Evolutionary conservation across 2,888 invertebrate species (phyloP), one percentile per base, ranked within the genome.

Genomic region (Agrotis ipsilon): DNA sequence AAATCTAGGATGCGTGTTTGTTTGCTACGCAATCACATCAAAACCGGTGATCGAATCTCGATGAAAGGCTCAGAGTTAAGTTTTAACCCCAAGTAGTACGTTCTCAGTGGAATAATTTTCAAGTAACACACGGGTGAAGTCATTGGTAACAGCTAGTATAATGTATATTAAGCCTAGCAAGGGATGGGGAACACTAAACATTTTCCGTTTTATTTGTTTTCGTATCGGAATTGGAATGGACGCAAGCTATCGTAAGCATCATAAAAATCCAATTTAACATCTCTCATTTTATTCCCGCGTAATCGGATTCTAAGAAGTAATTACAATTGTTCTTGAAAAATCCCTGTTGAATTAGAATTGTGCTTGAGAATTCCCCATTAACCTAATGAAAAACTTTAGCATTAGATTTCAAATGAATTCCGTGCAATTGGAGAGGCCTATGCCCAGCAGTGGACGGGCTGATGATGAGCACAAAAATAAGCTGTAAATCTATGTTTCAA

Each of bases 201-300:
- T 39, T 19, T 58, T 62, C 19, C 14, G 14, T 57, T 49, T 24
- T 2, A 58, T 27, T 51, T 45, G 4, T 39, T 27, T 59, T 54
- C 45, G 67, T 62, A 49, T 39, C 6, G 21, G 54, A 68, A 46
- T 77, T 64, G 24, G 64, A 70, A 61, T 57, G 21, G 21, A 39
- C 55, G 24, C 64, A 19, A 60, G 27, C 62, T 14, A 67, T 45
- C 68, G 27, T 39, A 68, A 68, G 54, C 78, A 57, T 64, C 63
- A 60, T 81, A 77, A 81, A 77, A 77, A 61, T 61, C 55, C 55
- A 69, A 77, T 69, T 69, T 49, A 77, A 77, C 63, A 49, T 60
- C 63, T 59, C 19, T 61, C 43, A 64, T 70, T 82, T 72, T 63
- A 68, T 59, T 61, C 18, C 51, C 55, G 24, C 48, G 57, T 63